These are phyloP conservation scores for Minunthozetes semirufus DNA, from an alignment of 2,888 invertebrate genomes.

Conservation along the genomic window DNA sequence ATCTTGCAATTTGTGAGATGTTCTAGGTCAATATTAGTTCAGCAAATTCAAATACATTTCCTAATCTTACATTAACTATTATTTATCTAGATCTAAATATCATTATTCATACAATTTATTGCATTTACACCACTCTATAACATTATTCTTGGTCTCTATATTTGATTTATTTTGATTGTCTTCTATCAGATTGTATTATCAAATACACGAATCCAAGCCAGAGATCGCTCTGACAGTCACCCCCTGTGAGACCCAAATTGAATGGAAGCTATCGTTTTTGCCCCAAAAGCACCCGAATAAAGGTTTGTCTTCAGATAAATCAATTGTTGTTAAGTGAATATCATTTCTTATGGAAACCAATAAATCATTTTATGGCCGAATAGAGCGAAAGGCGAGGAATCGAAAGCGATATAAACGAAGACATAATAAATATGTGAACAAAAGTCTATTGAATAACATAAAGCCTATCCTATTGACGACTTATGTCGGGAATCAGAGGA, in stretches of 20 bases:
- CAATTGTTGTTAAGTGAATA: neutral
- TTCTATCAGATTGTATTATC: conserved; percentile 13
- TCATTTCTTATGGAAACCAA: neutral
- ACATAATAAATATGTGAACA: conserved; percentile 10
- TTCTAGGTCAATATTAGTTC: no score
- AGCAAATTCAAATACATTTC: no score
- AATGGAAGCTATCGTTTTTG: conserved; percentile 44
- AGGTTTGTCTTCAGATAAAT: conserved; percentile 5
- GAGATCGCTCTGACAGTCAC: conserved; percentile 48
- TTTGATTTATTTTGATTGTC: neutral
- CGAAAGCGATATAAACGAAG: conserved; percentile 16
- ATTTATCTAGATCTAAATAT: no score
- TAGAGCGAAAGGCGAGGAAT: neutral
- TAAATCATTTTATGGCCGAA: neutral
- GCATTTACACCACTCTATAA: no score
- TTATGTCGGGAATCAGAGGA: conserved; percentile 34
- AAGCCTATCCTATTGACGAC: conserved; percentile 14
- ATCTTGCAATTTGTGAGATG: no score
- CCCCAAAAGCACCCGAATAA: conserved; percentile 6
- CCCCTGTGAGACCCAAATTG: conserved; percentile 50
- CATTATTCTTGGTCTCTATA: no score
- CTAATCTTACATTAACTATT: no score
- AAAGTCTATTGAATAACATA: neutral
- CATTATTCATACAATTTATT: no score
- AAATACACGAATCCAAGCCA: neutral